Percentiles rank a stretch among this genome's conserved stretches.
phyloP scores from a whole-genome alignment of 2,113 vertebrate genomes.

The Felis chaus region DNA sequence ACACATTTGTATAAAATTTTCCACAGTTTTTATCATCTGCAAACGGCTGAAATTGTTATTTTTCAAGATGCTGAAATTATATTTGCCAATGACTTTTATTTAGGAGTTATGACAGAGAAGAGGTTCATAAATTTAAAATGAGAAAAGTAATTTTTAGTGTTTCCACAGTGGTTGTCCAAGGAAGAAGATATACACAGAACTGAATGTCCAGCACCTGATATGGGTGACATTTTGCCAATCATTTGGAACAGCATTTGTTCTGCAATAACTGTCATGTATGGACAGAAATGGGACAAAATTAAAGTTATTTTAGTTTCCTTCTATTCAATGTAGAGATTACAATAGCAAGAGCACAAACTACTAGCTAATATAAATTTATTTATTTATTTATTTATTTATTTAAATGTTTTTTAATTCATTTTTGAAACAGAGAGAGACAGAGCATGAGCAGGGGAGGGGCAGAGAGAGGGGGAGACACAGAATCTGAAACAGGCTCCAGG shows the following conservation, averaged over 20 bases:
- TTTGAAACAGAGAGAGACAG: too few relatives aligned
- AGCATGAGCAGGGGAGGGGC: too few relatives aligned
- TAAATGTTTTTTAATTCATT: too few relatives aligned
- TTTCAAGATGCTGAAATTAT: background rate
- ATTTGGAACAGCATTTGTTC: background rate
- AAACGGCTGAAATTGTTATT: background rate
- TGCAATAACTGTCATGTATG: background rate
- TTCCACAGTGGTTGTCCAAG: background rate
- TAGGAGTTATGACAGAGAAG: background rate
- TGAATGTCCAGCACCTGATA: background rate
- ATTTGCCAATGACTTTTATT: background rate
- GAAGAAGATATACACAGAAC: background rate
- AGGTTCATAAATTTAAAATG: background rate
- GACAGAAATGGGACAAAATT: background rate
- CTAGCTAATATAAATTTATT: background rate
- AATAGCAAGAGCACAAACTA: background rate
- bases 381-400: background rate
- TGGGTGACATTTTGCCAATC: background rate
- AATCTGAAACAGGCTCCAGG: too few relatives aligned
- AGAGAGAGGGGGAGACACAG: too few relatives aligned
- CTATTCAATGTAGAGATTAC: background rate
- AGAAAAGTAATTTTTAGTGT: background rate
- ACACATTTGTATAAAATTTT: background rate
- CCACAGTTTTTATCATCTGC: background rate
- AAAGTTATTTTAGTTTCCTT: constrained; percentile 28